phyloP scores from a whole-genome alignment of 1,140 invertebrate genomes.

The Ephestia elutella region DNA sequence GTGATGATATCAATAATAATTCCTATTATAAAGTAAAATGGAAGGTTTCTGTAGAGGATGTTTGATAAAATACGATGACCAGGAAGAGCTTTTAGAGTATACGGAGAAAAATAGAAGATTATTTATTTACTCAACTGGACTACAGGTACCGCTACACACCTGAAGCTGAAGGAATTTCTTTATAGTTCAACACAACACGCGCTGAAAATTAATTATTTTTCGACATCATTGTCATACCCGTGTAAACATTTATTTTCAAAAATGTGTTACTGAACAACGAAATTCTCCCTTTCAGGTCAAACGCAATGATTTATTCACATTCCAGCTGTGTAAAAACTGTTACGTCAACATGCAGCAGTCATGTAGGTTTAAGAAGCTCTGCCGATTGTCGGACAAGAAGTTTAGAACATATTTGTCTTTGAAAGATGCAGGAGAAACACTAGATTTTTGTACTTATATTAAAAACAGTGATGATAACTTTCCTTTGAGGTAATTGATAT shows the following conservation, averaged over 20 bases:
- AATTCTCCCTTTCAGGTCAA: conserved; percentile 48
- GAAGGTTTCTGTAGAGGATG: conserved; percentile 57
- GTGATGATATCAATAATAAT: no score
- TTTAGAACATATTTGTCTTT: conserved; percentile 41
- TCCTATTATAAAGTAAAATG: conserved; percentile 22
- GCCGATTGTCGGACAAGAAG: conserved; percentile 46
- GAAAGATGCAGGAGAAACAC: conserved; percentile 38
- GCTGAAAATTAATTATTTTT: no score
- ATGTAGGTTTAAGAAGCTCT: conserved; percentile 58
- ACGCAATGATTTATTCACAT: conserved; percentile 48
- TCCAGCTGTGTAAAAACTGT: conserved; percentile 60
- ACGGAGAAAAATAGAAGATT: conserved; percentile 55
- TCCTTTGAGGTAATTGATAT: conserved; percentile 37
- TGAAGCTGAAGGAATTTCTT: conserved; percentile 12
- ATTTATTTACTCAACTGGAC: conserved; percentile 56
- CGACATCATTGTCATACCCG: no score
- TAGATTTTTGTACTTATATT: conserved; percentile 46
- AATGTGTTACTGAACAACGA: no score
- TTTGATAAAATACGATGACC: conserved; percentile 43
- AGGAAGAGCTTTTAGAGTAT: conserved; percentile 46
- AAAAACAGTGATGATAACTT: conserved; percentile 49
- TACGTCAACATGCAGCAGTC: conserved; percentile 47
- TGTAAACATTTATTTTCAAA: no score
- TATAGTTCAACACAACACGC: background rate
- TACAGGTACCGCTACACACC: no score